Conservation (phyloP, 2,888 invertebrate genomes). For the Frankliniella intonsa region DNA sequence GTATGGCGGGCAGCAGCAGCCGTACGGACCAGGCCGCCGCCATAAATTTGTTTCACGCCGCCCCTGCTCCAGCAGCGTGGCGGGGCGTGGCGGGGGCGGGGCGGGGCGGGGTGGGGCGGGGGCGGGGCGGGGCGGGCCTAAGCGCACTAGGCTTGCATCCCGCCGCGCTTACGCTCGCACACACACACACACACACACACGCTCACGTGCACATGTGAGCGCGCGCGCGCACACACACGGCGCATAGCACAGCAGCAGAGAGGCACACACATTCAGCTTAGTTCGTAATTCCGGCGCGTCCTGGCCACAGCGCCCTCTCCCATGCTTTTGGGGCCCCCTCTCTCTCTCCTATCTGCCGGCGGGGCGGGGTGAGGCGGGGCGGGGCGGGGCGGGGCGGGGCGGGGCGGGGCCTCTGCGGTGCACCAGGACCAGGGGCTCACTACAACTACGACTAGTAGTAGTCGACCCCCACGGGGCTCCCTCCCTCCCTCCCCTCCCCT, state of each 20-base stretch:
- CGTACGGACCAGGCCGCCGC: constrained; percentile 1
- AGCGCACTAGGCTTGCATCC: no score
- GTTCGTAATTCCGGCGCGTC: constrained; percentile 20
- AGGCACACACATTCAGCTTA: constrained; percentile 10
- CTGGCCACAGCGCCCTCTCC: not conserved
- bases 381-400: not conserved
- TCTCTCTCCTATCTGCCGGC: no score
- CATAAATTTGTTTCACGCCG: constrained; percentile 26
- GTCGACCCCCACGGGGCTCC: not conserved
- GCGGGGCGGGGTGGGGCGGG: not conserved
- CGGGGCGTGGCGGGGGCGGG: not conserved
- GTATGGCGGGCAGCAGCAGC: no score
- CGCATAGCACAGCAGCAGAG: not conserved
- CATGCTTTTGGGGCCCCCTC: not conserved
- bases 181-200: not conserved
- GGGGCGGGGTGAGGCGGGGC: not conserved
- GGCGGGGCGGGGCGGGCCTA: not conserved
- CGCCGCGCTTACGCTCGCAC: not conserved
- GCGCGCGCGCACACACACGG: not conserved
- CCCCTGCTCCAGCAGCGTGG: not conserved
- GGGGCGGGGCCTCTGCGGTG: not conserved
- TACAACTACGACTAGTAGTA: not conserved
- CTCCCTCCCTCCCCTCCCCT: not conserved
- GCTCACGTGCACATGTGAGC: not conserved
- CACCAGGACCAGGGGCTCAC: not conserved